Percentiles rank a stretch among this genome's conserved stretches.
phyloP scores from a whole-genome alignment of 2,797 vertebrate species.

The Fratercula arctica region DNA sequence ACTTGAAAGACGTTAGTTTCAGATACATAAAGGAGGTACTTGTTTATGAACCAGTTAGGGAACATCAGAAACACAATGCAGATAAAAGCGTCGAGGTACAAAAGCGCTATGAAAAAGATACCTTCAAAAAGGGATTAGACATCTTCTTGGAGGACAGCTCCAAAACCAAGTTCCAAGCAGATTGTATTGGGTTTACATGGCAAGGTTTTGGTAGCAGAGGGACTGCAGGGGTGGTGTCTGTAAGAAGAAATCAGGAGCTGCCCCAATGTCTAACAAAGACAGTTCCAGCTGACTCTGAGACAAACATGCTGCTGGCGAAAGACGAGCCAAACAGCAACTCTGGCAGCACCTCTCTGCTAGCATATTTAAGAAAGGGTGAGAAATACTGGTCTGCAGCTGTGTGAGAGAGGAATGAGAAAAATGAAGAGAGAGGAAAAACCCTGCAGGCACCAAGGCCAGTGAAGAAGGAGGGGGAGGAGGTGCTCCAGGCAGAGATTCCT shows the following conservation, averaged over 20 bases:
- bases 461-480: not conserved
- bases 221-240: not conserved
- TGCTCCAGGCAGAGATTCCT: not conserved
- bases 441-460: not conserved
- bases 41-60: not conserved
- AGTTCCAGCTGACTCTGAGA: not conserved
- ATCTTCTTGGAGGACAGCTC: not conserved
- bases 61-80: not conserved
- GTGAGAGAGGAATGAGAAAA: not conserved
- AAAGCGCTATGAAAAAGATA: not conserved
- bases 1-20: not conserved
- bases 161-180: not conserved
- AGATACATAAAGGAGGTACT: not conserved
- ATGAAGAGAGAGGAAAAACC: not conserved
- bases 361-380: not conserved
- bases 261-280: fast-evolving
- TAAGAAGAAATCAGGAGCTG: not conserved
- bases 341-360: not conserved
- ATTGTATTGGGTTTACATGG: fast-evolving
- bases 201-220: not conserved
- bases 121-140: fast-evolving
- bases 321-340: not conserved
- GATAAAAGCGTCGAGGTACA: not conserved
- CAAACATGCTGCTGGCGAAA: fast-evolving
- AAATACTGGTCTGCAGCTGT: not conserved